Evolutionary conservation across 1,140 invertebrate species (phyloP), one percentile per base, ranked within the genome.

Genomic region (Onthophagus taurus): DNA sequence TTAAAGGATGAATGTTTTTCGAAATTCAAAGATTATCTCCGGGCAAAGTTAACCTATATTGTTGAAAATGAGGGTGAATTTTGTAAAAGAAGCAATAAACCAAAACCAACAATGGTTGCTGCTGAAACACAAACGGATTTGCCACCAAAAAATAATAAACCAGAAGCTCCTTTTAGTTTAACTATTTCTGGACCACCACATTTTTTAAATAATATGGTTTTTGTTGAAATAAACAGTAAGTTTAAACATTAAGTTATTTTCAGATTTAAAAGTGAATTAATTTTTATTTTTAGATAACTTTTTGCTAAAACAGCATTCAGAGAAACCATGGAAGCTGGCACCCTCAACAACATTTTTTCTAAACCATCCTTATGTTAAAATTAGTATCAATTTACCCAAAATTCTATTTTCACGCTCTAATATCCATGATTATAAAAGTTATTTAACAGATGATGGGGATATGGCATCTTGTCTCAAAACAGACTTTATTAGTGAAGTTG

Each of bases 151-250:
- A 26, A 26, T n/a, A 7, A 3, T 17, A 41, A 41, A 26, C 38
- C 21, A 8, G 38, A 41, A 29, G 38, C 38, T 17, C 38, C 38
- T 1, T 41, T 13, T n/a, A 16, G 16, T 4, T 13, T 41, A 29
- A 9, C 29, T 41, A 29, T 41, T 1, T n/a, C 21, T 3, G 38
- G 38, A 16, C 23, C 24, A 30, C 38, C 38, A 7, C 3, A 6
- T 17, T 24, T 41, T 29, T 41, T 41, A 41, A 41, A 41, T 41
- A 41, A 41, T 29, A 26, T 41, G 6, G 38, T 12, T 29, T 41
- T 41, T n/a, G 11, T 41, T 2, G 38, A 41, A 41, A 23, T 21
- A 17, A 17, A 26, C 23, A 21, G 38, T 41, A 29, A 29, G 38
- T 29, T 26, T 6, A n/a, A 26, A 6, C 7, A 12, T 4, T 29